Evolutionary conservation across 1,140 invertebrate species (phyloP), one percentile per base, ranked within the genome.

Genomic region (Asbolus verrucosus): DNA sequence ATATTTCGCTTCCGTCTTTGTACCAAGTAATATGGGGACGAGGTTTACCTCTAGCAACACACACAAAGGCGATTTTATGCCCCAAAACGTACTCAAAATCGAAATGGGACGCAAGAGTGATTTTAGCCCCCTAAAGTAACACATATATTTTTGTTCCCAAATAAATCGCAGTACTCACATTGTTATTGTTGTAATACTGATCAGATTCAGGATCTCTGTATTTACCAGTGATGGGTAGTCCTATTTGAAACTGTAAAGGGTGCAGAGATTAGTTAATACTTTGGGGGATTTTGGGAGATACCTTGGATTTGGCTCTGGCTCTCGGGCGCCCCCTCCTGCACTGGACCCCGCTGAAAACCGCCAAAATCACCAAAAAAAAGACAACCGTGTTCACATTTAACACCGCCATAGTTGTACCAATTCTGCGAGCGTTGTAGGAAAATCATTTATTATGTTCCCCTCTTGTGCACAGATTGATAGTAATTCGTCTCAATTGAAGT

Each of bases 1-100:
- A 94, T 75, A 97, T 90, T 81, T 96, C 94, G 11, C 91, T 89
- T 6, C 94, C 94, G 83, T 96, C 94, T 81, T 96, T 96, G 79
- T 93, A 95, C 94, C 94, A 96, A 5, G 93, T 95, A 31, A 96
- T 94, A 24, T 94, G 91, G 0, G 93, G 93, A 39, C 92, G 83
- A 1, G 94, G 94, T 68, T 87, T 88, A 9, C 94, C 94, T 78
- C 89, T 90, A 0, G 94, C 94, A 9, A 93, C 90, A 79, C 95
- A 97, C 11, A 96, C 83, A 76, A 97, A 96, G 1, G 91, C 91
- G 60, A 97, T 95, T 83, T 96, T 97, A 81, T 96, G 94, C 2
- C 95, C 95, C 71, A 97, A 80, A 24, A 94, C 91, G 82, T 96
- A 97, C 86, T 96, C 94, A 83, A 92, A 90, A 83, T 96, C 94